These are phyloP conservation scores for Epizoanthus scotinus DNA, from an alignment of 92 coral and sea anemone genomes.

Conservation along the genomic window DNA sequence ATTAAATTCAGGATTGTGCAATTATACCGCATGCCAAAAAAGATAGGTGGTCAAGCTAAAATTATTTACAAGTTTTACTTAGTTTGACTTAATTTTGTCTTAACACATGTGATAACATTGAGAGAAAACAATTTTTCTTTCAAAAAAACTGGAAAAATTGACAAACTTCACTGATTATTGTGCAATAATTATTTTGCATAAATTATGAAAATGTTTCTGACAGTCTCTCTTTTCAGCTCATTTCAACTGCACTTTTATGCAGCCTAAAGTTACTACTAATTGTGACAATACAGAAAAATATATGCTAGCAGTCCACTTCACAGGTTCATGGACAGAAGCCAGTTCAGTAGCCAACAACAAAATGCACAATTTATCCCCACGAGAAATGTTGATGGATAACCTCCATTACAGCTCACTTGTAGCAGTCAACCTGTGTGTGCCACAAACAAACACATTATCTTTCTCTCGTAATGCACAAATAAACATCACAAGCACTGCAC, in stretches of 20 bases:
- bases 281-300: constrained; percentile 16
- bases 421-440: constrained; percentile 54
- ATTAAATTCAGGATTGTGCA: constrained; percentile 30
- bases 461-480: constrained; percentile 51
- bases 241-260: constrained; percentile 30
- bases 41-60: constrained; percentile 7
- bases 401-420: constrained; percentile 8
- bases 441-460: constrained; percentile 40
- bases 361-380: constrained; percentile 25
- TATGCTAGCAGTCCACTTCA: constrained; percentile 8
- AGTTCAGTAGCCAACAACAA: background rate
- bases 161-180: constrained; percentile 15
- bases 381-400: too few relatives aligned
- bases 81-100: constrained; percentile 12
- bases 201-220: constrained; percentile 22
- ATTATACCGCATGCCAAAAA: constrained; percentile 20
- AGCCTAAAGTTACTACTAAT: constrained; percentile 10
- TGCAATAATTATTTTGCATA: constrained; percentile 21
- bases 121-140: constrained; percentile 14
- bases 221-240: constrained; percentile 29
- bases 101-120: constrained; percentile 4
- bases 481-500: too few relatives aligned
- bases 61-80: background rate
- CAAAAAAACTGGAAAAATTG: background rate
- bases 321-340: background rate